phyloP scores from a whole-genome alignment of 2,113 vertebrate genomes.

The Hirundichthys speculiger region DNA sequence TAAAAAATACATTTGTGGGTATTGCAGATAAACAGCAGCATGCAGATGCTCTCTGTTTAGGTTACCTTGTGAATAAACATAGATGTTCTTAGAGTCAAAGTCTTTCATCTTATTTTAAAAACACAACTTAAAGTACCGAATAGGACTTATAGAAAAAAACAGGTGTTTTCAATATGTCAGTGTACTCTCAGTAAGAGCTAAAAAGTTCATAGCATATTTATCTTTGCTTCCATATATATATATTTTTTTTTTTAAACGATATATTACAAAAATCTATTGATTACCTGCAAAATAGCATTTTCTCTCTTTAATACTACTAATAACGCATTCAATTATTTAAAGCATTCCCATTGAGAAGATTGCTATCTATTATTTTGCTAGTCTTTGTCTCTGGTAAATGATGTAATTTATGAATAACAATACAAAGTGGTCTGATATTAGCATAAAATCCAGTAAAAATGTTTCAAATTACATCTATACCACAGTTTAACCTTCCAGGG shows the following conservation, averaged over 20 bases:
- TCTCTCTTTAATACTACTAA: conserved; percentile 1
- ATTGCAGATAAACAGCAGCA: conserved; percentile 15
- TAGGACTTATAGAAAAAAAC: conserved; percentile 1
- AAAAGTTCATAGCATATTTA: background rate
- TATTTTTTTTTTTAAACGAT: conserved; percentile 12
- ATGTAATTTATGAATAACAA: conserved; percentile 60
- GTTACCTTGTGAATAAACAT: conserved; percentile 39
- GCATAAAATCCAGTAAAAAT: conserved; percentile 60
- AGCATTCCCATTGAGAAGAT: conserved; percentile 13
- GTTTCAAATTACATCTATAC: conserved; percentile 57
- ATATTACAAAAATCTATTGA: background rate
- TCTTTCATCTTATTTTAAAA: conserved; percentile 3
- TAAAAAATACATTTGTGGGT: conserved; percentile 4
- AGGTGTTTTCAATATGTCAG: conserved; percentile 2
- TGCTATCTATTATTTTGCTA: conserved; percentile 30
- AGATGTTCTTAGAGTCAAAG: conserved; percentile 38
- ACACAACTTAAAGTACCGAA: conserved; percentile 9
- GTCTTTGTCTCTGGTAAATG: conserved; percentile 41
- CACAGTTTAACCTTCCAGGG: conserved; percentile 39
- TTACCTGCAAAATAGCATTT: conserved; percentile 2
- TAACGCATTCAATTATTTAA: conserved; percentile 19
- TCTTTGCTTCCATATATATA: too few species aligned
- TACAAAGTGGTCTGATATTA: conserved; percentile 52
- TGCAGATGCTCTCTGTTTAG: conserved; percentile 20
- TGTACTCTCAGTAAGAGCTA: background rate